phyloP scores from a whole-genome alignment of 2,797 vertebrate genomes.

The Lophotriccus pileatus region DNA sequence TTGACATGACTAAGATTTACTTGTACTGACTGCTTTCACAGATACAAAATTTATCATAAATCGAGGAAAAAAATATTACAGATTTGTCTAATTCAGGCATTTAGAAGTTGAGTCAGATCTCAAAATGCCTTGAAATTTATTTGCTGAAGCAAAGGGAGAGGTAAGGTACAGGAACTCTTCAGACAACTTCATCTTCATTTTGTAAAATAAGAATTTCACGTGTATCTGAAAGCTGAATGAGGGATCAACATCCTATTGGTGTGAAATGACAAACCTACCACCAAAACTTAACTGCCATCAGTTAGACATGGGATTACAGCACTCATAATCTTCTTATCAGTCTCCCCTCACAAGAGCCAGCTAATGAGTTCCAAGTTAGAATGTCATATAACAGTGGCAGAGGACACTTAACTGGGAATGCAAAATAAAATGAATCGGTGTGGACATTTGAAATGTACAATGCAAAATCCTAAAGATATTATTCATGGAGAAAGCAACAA shows the following conservation, averaged over 20 bases:
- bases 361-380: not conserved
- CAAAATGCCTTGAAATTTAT: not conserved
- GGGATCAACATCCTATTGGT: not conserved
- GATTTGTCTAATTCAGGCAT: not conserved
- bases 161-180: not conserved
- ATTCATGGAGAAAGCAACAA: not conserved
- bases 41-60: not conserved
- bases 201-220: not conserved
- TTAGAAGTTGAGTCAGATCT: not conserved
- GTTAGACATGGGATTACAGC: not conserved
- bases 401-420: not conserved
- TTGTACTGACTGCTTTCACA: not conserved
- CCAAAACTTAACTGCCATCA: not conserved
- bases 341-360: not conserved
- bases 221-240: not conserved
- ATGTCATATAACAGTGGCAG: not conserved
- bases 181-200: not conserved
- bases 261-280: not conserved
- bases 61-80: not conserved
- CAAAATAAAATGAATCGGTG: not conserved
- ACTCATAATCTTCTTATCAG: not conserved
- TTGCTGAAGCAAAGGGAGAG: not conserved
- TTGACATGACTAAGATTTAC: not conserved
- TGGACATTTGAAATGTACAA: not conserved
- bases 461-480: not conserved